Evolutionary conservation across 2,797 vertebrate species (phyloP), one percentile per base, ranked within the genome.

Genomic region (Alauda arvensis): DNA sequence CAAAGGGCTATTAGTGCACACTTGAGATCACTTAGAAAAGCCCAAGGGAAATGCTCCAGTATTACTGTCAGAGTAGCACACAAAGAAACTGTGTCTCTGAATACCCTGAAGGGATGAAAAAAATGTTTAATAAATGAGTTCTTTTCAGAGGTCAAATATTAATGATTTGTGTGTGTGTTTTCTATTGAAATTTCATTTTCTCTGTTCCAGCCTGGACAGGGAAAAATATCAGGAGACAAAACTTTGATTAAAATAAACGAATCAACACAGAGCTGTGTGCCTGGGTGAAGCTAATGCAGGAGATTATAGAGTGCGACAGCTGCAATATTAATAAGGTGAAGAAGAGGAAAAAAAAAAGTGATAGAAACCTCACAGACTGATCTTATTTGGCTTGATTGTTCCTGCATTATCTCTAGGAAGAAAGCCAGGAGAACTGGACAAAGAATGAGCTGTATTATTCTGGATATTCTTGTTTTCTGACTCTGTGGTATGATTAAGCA

Each of bases 291-390:
- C 77, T 75, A 91, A 93, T 16, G 15, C 57, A 24, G 68, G 85
- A 86, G 88, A 85, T 94, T 95, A 94, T 79, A 37, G 69, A 88
- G 75, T 70, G 42, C 0, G 60, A 87, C 91, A 96, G 86, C 74
- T 93, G 88, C 90, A 95, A 94, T 94, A 94, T 94, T 95, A 95
- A 93, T 93, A 91, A 93, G 91, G 78, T 74, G 71, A 91, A 93
- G 56, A 69, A 60, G 60, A 90, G 31, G 26, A 4, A 0, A 5
- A 39, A 60, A 53, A 80, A 65, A 62, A 85, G 31, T 42, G 63
- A 86, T 81, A 78, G 69, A 89, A 86, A 84, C 51, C n/a, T 84
- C 75, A 51, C 70, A 79, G 48, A 21, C 39, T 91, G 88, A 91
- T 92, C 17, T 66, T 78, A 93, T 94, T 88, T 74, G 63, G 29